Conservation (phyloP, 2,113 vertebrate species). For the Saimiri boliviensis region DNA sequence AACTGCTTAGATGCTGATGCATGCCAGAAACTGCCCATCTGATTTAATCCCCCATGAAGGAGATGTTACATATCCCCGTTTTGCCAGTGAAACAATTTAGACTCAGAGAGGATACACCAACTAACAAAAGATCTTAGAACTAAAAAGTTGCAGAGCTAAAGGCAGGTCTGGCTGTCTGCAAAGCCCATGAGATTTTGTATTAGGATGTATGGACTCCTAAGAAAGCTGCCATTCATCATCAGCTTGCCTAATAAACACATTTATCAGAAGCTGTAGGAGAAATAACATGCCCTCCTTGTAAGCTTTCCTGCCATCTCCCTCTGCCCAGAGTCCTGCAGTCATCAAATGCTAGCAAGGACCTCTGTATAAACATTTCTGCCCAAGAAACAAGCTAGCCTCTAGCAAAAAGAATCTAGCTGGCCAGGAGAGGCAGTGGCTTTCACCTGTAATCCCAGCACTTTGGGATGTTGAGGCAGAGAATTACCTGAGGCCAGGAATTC, state of each 20-base stretch:
- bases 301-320: not conserved
- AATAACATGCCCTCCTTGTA: not conserved
- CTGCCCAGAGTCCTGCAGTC: conserved; percentile 8
- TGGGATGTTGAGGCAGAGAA: too few relatives aligned
- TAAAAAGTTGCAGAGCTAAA: conserved; percentile 28
- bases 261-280: conserved; percentile 22
- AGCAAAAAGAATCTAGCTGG: conserved; percentile 8
- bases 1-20: not conserved
- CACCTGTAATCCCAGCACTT: too few relatives aligned
- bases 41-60: not conserved
- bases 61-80: not conserved
- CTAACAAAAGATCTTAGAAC: conserved; percentile 40
- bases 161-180: not conserved
- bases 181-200: not conserved
- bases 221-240: not conserved
- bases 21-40: not conserved
- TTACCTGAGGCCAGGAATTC: too few relatives aligned
- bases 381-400: conserved; percentile 2
- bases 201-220: not conserved
- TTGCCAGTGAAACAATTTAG: conserved; percentile 28
- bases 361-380: not conserved
- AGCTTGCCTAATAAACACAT: conserved; percentile 25
- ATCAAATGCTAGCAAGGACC: not conserved
- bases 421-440: too few relatives aligned
- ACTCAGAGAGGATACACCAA: not conserved